Percentiles rank a stretch among this genome's conserved stretches.
These are phyloP conservation scores for Girardia tigrina DNA, from an alignment of 2,888 invertebrate species.

Conservation along the genomic window DNA sequence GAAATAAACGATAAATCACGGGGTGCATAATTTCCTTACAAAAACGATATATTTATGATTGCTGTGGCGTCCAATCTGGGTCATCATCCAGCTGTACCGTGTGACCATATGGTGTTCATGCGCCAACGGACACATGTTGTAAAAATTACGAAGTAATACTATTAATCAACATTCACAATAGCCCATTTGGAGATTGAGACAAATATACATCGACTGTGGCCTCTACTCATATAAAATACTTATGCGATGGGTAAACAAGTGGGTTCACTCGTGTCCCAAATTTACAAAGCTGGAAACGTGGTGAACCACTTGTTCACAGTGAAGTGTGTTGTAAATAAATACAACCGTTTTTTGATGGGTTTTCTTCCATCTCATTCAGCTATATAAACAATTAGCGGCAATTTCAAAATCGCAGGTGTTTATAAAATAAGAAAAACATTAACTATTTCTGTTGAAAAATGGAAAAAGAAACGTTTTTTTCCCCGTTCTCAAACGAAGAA, in stretches of 20 bases:
- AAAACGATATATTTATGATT: constrained; percentile 23
- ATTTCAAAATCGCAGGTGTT: background rate
- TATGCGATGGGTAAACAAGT: background rate
- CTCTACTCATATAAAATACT: background rate
- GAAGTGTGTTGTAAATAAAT: background rate
- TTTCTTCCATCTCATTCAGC: constrained; percentile 7
- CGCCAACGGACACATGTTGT: constrained; percentile 5
- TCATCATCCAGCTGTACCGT: background rate
- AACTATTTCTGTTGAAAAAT: too few species aligned
- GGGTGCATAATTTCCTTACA: too few species aligned
- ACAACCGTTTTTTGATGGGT: background rate
- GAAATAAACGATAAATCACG: too few species aligned
- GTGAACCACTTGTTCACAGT: background rate
- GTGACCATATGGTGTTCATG: constrained; percentile 23
- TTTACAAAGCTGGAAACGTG: background rate
- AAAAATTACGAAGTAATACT: background rate
- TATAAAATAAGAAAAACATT: background rate
- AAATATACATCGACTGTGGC: background rate
- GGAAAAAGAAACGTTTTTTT: background rate
- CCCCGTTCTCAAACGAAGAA: background rate
- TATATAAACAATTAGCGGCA: background rate
- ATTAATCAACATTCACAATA: background rate
- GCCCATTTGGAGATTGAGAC: background rate
- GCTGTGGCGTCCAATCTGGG: constrained; percentile 8
- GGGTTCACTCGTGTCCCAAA: background rate